Conservation (phyloP, 1,140 invertebrate genomes). For the Drosophila setifemur region DNA sequence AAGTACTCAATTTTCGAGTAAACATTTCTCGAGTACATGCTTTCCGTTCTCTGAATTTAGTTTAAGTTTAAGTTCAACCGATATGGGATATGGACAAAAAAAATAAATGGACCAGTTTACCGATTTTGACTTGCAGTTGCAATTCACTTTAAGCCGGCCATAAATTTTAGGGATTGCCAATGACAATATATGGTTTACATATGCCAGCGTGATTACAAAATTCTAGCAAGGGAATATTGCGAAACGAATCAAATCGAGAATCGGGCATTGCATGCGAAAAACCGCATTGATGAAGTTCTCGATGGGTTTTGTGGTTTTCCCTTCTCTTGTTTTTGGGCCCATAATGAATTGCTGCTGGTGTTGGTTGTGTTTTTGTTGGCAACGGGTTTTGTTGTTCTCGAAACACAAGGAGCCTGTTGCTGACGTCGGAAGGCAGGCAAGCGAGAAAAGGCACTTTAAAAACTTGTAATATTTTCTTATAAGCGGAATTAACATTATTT, state of each 20-base stretch:
- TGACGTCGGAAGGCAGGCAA: slow-evolving; percentile 29
- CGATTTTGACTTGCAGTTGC: slow-evolving; percentile 14
- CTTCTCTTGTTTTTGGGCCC: slow-evolving; percentile 30
- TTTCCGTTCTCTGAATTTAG: neutral
- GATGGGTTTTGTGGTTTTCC: slow-evolving; percentile 34
- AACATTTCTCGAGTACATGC: neutral
- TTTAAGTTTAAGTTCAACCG: neutral
- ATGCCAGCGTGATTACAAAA: slow-evolving; percentile 25
- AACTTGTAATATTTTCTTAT: too few species aligned
- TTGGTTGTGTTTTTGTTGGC: neutral
- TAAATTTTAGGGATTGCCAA: slow-evolving; percentile 21
- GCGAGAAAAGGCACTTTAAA: neutral
- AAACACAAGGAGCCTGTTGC: slow-evolving; percentile 57
- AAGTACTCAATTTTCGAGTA: slow-evolving; percentile 5
- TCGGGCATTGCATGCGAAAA: slow-evolving; percentile 31
- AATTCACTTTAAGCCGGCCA: slow-evolving; percentile 13
- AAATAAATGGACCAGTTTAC: slow-evolving; percentile 14
- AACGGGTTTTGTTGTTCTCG: neutral
- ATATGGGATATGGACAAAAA: slow-evolving; percentile 2
- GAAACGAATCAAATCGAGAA: slow-evolving; percentile 36
- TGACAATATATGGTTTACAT: slow-evolving; percentile 9
- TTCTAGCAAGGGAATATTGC: slow-evolving; percentile 14
- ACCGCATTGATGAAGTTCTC: slow-evolving; percentile 52
- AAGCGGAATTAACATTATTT: neutral
- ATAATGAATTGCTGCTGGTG: slow-evolving; percentile 55